Evolutionary conservation across 2,113 vertebrate genomes (phyloP), one percentile per base, ranked within the genome.

Genomic region (Triplophysa dalaica): DNA sequence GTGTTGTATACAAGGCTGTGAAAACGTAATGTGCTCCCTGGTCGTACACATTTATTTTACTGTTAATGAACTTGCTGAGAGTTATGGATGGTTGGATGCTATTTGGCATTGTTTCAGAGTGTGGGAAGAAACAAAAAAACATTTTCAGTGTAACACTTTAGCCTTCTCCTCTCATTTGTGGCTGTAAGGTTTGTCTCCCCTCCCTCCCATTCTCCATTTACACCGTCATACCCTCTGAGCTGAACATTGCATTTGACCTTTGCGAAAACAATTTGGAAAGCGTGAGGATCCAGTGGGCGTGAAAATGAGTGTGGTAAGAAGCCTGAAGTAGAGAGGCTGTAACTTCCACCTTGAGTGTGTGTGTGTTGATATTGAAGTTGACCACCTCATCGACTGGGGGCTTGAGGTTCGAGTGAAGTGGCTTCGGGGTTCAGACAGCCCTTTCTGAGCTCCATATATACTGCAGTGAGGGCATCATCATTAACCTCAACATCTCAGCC

Each of bases 181-280:
- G 38, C 50, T 6, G 21, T 61, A 56, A 70, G 73, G 76, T 82
- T 85, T 76, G 38, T 76, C 82, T 87, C 70, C 79, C 85, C 84
- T 69, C 64, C 43, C 60, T 68, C 62, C 41, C 17, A 82, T 76
- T 77, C 60, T 85, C 86, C 76, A 85, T 81, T 81, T 72, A 70
- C 50, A 5, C 24, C 74, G 83, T 87, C 83, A 87, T 50, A 82
- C 85, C 77, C 81, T 85, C 74, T 68, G 74, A 67, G 50, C 82
- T 86, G 86, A 82, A 88, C 85, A 82, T 84, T 81, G 75, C 78
- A 80, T 62, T 29, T 90, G 88, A 90, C 89, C 89, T 90, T 92
- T 90, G 81, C 83, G 80, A 85, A 85, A 85, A 85, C 76, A 78
- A 86, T 84, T 82, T 86, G 69, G 77, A 74, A 54, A 74, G 81